Evolutionary conservation across 2,113 vertebrate species (phyloP).

Genomic region (Diadophis punctatus): DNA sequence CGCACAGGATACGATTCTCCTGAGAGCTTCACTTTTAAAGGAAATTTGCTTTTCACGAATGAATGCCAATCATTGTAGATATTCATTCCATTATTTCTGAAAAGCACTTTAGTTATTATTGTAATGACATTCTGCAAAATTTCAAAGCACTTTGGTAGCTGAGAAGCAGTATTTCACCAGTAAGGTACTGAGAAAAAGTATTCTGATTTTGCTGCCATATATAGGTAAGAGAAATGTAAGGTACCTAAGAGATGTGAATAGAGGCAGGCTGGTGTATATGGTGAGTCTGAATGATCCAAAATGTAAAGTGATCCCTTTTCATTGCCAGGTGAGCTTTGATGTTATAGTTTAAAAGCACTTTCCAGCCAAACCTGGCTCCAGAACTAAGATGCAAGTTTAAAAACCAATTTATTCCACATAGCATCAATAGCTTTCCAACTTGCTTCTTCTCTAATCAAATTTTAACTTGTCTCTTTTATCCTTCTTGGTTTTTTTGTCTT

Average conservation of each 20-base stretch:
- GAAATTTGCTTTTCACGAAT: background rate
- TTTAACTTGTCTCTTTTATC: background rate
- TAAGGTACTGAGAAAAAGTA: background rate
- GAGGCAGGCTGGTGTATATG: too few species aligned
- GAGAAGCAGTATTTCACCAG: background rate
- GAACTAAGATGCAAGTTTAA: background rate
- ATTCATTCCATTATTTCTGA: conserved; percentile 2
- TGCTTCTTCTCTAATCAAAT: background rate
- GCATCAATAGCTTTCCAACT: background rate
- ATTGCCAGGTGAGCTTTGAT: background rate
- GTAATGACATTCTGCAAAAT: conserved; percentile 13
- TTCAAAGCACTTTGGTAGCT: background rate
- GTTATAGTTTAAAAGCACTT: background rate
- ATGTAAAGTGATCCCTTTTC: background rate
- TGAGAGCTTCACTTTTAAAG: background rate
- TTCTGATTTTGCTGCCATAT: background rate
- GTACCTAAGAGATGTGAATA: background rate
- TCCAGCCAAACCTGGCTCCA: background rate
- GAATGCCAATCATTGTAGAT: conserved; percentile 2
- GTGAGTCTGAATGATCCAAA: background rate
- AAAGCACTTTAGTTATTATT: conserved; percentile 15
- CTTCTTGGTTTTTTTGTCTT: background rate
- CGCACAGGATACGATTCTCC: background rate
- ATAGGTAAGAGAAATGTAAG: background rate
- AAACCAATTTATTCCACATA: background rate